Evolutionary conservation across 2,888 invertebrate genomes (phyloP), one percentile per base, ranked within the genome.

Genomic region (Cheilosia vulpina): DNA sequence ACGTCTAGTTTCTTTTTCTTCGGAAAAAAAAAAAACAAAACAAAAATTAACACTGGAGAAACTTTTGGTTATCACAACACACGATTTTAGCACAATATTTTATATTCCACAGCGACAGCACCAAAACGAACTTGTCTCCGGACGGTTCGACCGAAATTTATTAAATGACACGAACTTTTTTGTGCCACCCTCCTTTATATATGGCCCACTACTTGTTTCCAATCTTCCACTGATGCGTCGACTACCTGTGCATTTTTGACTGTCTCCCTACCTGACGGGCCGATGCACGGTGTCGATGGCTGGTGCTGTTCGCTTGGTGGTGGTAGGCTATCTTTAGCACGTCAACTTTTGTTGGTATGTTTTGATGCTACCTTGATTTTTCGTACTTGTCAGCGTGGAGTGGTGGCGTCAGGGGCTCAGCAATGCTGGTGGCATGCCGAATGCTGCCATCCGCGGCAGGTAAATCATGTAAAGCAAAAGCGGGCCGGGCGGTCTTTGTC

Each of bases 121-220:
- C 71, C 43, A 62, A 75, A 58, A 45, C 57, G 63, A 81, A 77
- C 41, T 75, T 52, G 57, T 66, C 88, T 87, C 87, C 79, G 82
- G 84, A 88, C 88, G 88, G 81, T 73, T 87, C 88, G 87, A 88
- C 88, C 87, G 89, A 88, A 88, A 87, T 88, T 88, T 88, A 87
- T 88, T 55, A 89, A 91, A 90, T 91, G 92, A 91, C 91, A 91
- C 88, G 88, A 88, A 89, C 87, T 88, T 90, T 89, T 89, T 90
- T 88, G 88, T 88, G 87, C 88, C 89, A 88, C 88, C 88, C 88
- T 88, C 88, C 89, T 90, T 91, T 91, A 91, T 91, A 91, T 91
- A 90, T 89, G 88, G 66, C 83, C 78, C 78, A 60, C 50, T 63
- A 68, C 63, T 80, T 53, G 72, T 66, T 66, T 47, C 60, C 71